Evolutionary conservation across 1,140 invertebrate genomes (phyloP).

Genomic region (Brachionus calyciflorus): DNA sequence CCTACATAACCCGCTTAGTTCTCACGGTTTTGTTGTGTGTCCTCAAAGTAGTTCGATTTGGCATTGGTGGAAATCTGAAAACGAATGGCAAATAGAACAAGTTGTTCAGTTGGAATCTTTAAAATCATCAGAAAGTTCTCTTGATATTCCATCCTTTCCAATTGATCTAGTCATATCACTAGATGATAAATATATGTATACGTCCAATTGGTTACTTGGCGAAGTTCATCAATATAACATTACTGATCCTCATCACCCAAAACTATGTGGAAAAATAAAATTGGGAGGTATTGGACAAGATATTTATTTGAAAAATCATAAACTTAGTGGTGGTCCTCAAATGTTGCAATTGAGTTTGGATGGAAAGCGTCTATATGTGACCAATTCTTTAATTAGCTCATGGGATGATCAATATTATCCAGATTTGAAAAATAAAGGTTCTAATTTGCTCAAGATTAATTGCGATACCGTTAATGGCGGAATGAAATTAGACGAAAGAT

Average conservation of each 20-base stretch:
- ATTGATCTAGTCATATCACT: conserved; percentile 89
- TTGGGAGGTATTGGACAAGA: not conserved
- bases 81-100: conserved; percentile 72
- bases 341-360: conserved; percentile 95
- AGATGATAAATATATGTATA: conserved; percentile 87
- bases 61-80: conserved; percentile 43
- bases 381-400: conserved; percentile 79
- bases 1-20: conserved; percentile 79
- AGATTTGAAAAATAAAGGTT: conserved; percentile 73
- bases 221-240: conserved; percentile 93
- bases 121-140: conserved; percentile 71
- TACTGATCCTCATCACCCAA: conserved; percentile 73
- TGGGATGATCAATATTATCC: conserved; percentile 95
- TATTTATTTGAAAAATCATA: conserved; percentile 68
- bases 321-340: conserved; percentile 79
- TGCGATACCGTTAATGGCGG: conserved; percentile 79
- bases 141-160: conserved; percentile 76
- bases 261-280: conserved; percentile 71
- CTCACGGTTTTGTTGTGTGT: conserved; percentile 79
- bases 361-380: conserved; percentile 87
- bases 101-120: conserved; percentile 75
- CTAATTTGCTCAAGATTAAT: conserved; percentile 77
- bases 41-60: conserved; percentile 72
- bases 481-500: conserved; percentile 78
- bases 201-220: conserved; percentile 86